These are phyloP conservation scores for Aphodius sticticus DNA, from an alignment of 2,888 invertebrate species.

Conservation along the genomic window DNA sequence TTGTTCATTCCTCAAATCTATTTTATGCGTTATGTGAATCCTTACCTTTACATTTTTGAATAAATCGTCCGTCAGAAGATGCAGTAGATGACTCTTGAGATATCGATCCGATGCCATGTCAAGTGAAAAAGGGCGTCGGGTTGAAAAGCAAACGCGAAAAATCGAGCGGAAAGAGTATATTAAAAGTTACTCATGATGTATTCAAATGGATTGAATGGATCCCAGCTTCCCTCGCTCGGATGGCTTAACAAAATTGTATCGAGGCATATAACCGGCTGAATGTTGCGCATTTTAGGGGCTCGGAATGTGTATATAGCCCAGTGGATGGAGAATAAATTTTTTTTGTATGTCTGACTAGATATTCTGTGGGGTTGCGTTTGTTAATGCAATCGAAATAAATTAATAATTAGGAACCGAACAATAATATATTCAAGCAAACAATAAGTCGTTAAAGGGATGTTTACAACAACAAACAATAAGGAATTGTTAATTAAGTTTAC, in stretches of 20 bases:
- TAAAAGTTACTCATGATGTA: neutral
- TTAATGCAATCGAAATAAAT: too few species aligned
- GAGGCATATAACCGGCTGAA: neutral
- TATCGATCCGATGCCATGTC: neutral
- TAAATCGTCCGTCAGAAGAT: neutral
- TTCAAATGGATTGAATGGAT: neutral
- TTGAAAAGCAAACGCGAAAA: neutral
- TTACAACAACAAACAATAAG: too few species aligned
- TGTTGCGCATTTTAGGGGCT: neutral
- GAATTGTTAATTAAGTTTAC: too few species aligned
- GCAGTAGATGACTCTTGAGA: neutral
- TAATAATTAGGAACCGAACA: too few species aligned
- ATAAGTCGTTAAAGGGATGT: too few species aligned
- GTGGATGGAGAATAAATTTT: neutral
- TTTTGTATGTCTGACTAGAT: neutral
- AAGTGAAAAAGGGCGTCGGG: neutral
- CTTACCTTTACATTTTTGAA: neutral
- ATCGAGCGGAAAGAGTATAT: conserved; percentile 4
- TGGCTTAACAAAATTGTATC: neutral
- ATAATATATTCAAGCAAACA: too few species aligned
- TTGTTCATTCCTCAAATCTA: too few species aligned
- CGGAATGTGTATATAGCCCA: neutral
- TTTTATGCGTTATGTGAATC: too few species aligned
- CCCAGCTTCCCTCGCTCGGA: neutral
- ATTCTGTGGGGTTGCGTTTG: too few species aligned